Evolutionary conservation across 23 tunicate species (phyloP).

Genomic region (Ciona savignyi): DNA sequence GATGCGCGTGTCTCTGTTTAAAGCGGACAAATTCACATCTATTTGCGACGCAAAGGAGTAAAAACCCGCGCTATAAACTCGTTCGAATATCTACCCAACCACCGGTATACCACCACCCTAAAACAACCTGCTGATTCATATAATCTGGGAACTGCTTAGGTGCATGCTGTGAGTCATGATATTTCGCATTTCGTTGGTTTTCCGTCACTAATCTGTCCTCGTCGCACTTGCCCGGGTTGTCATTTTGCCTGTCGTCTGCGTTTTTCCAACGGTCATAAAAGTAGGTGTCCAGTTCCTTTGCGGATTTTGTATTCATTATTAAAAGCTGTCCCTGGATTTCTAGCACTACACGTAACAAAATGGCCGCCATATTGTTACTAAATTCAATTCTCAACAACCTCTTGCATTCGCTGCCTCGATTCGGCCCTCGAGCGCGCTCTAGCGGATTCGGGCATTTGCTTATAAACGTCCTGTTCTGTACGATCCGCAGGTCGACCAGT

Average conservation of each 20-base stretch:
- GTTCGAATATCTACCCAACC: too few species aligned
- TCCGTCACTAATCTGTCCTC: neutral
- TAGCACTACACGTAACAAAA: neutral
- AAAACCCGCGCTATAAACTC: too few species aligned
- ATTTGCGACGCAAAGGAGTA: too few species aligned
- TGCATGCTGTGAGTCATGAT: too few species aligned
- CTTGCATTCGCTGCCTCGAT: constrained; percentile 72
- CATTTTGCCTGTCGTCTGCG: constrained; percentile 59
- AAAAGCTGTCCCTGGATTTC: neutral
- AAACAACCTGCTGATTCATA: too few species aligned
- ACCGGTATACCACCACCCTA: too few species aligned
- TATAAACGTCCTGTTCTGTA: constrained; percentile 23
- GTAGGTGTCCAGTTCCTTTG: constrained; percentile 66
- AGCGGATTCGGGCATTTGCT: constrained; percentile 60
- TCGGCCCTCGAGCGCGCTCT: constrained; percentile 69
- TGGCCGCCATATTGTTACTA: constrained; percentile 4
- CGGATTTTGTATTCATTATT: neutral
- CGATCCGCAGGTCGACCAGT: neutral
- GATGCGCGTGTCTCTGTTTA: too few species aligned
- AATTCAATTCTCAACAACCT: constrained; percentile 16
- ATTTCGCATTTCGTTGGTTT: neutral
- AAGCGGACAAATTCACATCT: too few species aligned
- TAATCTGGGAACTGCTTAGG: too few species aligned
- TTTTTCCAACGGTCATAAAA: constrained; percentile 91
- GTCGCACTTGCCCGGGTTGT: neutral